phyloP scores from a whole-genome alignment of 2,113 vertebrate genomes.

The Heptranchias perlo region DNA sequence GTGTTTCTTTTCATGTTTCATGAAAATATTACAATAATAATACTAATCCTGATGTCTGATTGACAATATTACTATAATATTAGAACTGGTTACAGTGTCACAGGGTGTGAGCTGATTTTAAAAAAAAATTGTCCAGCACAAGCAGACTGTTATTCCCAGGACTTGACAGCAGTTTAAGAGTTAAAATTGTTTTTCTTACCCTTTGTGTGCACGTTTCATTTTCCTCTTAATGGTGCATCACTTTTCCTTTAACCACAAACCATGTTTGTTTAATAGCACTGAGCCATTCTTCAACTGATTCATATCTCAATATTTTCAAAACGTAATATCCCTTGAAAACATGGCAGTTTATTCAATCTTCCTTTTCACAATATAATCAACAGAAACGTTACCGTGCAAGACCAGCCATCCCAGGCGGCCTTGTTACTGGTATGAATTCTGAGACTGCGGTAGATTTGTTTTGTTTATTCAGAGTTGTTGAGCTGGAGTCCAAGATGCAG shows the following conservation, averaged over 20 bases:
- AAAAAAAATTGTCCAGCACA: not conserved
- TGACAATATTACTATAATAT: not conserved
- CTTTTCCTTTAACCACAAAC: not conserved
- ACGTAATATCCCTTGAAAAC: slow-evolving; percentile 9
- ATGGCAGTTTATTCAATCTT: not conserved
- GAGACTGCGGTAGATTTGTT: not conserved
- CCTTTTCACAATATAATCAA: not conserved
- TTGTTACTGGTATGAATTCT: not conserved
- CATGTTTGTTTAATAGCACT: not conserved
- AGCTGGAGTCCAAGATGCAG: too few relatives aligned
- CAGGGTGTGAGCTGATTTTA: not conserved
- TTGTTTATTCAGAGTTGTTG: too few relatives aligned
- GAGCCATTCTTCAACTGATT: not conserved
- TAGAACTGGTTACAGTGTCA: not conserved
- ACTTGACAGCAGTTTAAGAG: not conserved
- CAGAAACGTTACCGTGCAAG: slow-evolving; percentile 1
- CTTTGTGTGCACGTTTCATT: not conserved
- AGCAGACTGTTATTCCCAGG: not conserved
- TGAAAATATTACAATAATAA: too few relatives aligned
- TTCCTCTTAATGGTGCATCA: not conserved
- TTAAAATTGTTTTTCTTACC: not conserved
- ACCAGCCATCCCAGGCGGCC: not conserved
- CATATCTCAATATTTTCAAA: slow-evolving; percentile 12
- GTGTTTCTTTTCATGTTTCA: too few relatives aligned
- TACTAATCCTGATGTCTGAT: not conserved